phyloP scores from a whole-genome alignment of 1,140 invertebrate genomes.

The Ceratosolen solmsi region DNA sequence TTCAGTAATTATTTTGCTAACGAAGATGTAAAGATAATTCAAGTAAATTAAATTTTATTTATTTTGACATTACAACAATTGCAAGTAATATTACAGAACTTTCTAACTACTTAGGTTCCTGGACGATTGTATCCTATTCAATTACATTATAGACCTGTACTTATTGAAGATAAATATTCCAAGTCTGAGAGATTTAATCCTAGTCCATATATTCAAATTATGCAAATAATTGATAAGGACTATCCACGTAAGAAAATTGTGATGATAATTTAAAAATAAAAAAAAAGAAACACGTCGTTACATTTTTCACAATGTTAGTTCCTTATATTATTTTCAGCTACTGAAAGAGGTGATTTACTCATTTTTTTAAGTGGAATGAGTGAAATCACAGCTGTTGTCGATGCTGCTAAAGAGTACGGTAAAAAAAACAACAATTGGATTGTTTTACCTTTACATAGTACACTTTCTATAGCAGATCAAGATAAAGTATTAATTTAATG shows the following conservation, averaged over 20 bases:
- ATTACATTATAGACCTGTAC: conserved; percentile 88
- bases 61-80: conserved; percentile 25
- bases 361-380: conserved; percentile 97
- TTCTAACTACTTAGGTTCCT: conserved; percentile 81
- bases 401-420: conserved; percentile 89
- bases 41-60: conserved; percentile 73
- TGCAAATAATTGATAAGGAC: conserved; percentile 94
- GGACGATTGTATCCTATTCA: conserved; percentile 95
- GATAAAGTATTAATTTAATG: conserved; percentile 83
- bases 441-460: conserved; percentile 94
- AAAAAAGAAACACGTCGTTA: too few relatives aligned
- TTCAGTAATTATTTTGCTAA: conserved; percentile 92
- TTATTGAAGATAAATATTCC: conserved; percentile 80
- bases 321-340: conserved; percentile 72
- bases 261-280: neutral
- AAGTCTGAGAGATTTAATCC: conserved; percentile 88
- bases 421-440: conserved; percentile 91
- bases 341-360: conserved; percentile 94
- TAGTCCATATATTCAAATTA: conserved; percentile 91
- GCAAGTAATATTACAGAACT: conserved; percentile 7
- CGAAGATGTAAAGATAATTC: conserved; percentile 85
- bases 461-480: conserved; percentile 93
- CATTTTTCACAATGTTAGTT: conserved; percentile 24
- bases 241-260: conserved; percentile 78
- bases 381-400: conserved; percentile 93